Base-by-base conservation (phyloP, 2,113 vertebrate genomes). In the Galbula dea region DNA sequence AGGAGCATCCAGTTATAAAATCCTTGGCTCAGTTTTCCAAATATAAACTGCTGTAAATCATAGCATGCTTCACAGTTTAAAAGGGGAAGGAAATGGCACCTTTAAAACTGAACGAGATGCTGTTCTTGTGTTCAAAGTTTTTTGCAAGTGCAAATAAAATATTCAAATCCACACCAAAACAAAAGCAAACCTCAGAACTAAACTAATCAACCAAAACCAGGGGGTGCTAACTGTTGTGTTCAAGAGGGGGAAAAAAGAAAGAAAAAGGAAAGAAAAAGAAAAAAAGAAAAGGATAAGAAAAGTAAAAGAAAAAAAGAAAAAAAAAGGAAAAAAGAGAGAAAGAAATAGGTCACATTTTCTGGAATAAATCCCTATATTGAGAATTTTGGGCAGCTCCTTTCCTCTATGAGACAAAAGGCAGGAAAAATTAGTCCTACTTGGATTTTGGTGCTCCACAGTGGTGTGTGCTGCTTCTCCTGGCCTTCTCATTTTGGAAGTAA, bases 21-120 rank as follows among this genome's bases (percentile, higher is more conserved):
- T 7, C n/a, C 32, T 91, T 89, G 86, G 74, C 49, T 84, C 20
- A 46, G 34, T 73, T 93, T 84, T 94, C 71, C 67, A 76, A 72
- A 83, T 85, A 66, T 83, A 69, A 54, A 29, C 55, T 51, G 69
- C 91, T 77, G 55, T 94, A 94, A 94, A 89, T 94, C 89, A 89
- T 54, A 88, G 65, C 48, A 62, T 17, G 82, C 72, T 61, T 94
- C 93, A 55, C 76, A 94, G 86, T 79, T 95, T 86, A 95, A 96
- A 96, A 94, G 51, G 73, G 67, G 59, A 90, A 91, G 87, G 93
- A 97, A 96, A 90, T 92, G 46, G 29, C 83, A 97, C 77, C 92
- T 96, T 97, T 97, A 84, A 97, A 96, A 95, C 62, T 59, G 90
- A 96, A 93, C 14, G 51, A 83, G 59, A 95, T 88, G 48, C 62